A percentile compares a stretch with the other conserved stretches of the same genome.
phyloP scores from a whole-genome alignment of 2,113 vertebrate genomes.

The Epinephelus fuscoguttatus region DNA sequence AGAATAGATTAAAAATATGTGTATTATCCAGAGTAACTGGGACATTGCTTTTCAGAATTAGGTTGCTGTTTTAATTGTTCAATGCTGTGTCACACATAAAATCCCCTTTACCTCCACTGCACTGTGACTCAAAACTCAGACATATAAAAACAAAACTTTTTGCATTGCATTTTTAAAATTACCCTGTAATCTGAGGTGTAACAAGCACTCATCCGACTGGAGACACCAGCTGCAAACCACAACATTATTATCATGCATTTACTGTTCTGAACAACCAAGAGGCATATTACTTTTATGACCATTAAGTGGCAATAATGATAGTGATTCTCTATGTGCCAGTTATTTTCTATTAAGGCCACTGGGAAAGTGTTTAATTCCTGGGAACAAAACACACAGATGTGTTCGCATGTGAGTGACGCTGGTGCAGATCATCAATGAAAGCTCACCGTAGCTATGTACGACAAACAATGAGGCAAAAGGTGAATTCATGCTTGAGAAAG shows the following conservation, averaged over 20 bases:
- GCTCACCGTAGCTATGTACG: slow-evolving; percentile 7
- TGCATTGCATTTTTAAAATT: neutral
- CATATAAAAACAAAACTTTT: neutral
- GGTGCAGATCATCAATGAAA: slow-evolving; percentile 11
- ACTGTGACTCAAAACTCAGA: neutral
- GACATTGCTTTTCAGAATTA: neutral
- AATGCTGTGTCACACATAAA: neutral
- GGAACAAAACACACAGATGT: slow-evolving; percentile 2
- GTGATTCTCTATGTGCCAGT: neutral
- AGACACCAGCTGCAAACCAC: neutral
- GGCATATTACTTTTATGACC: neutral
- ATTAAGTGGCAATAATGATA: neutral
- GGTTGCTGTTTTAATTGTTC: neutral
- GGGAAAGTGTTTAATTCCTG: neutral
- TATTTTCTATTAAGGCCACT: neutral
- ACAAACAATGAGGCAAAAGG: slow-evolving; percentile 26
- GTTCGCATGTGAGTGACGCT: neutral
- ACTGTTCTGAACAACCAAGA: neutral
- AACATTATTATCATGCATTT: neutral
- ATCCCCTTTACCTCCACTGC: neutral
- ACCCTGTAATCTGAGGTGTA: neutral
- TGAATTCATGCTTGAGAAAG: slow-evolving; percentile 43
- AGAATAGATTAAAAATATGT: too few species aligned
- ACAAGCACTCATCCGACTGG: neutral
- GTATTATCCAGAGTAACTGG: neutral